Conservation (phyloP, 2,113 vertebrate species). For the Pelecanus crispus region DNA sequence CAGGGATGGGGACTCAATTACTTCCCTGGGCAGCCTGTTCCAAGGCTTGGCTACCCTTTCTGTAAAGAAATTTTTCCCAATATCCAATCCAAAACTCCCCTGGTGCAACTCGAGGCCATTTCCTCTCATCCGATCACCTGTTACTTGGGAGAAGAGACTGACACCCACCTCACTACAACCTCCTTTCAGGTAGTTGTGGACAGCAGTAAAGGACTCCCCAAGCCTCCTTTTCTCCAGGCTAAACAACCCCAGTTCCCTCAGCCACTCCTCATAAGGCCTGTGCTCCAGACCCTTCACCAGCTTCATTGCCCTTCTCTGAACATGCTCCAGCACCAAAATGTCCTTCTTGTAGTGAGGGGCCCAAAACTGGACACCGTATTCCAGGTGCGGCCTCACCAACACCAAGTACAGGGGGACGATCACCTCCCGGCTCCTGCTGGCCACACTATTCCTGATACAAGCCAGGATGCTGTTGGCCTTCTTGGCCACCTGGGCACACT, state of each 20-base stretch:
- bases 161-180: neutral
- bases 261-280: neutral
- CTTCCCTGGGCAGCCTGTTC: neutral
- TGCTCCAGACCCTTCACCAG: neutral
- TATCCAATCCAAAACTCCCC: neutral
- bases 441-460: no score
- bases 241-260: neutral
- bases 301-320: neutral
- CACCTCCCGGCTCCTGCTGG: no score
- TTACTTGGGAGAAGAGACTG: neutral
- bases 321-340: neutral
- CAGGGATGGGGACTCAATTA: neutral
- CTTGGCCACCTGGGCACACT: no score
- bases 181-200: neutral
- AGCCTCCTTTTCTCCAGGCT: neutral
- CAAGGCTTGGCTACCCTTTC: neutral
- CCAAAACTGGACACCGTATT: no score
- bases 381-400: no score
- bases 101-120: neutral
- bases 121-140: fast-evolving
- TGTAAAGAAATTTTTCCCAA: neutral
- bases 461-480: no score
- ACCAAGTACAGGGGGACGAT: no score
- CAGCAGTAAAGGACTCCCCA: neutral
- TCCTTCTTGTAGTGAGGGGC: no score